phyloP scores from a whole-genome alignment of 2,113 vertebrate species.

The Colius striatus region DNA sequence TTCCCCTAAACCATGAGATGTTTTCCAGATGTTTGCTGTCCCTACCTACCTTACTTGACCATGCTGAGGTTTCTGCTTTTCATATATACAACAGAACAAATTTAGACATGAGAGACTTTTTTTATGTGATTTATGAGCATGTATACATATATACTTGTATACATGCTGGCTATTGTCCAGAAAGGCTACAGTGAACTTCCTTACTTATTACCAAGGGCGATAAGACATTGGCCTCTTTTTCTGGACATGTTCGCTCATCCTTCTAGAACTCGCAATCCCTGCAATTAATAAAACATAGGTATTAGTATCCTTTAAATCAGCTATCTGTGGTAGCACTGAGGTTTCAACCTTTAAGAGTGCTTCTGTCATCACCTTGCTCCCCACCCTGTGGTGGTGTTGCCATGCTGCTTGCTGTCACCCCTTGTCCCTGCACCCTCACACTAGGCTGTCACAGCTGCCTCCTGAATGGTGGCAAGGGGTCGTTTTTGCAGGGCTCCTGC shows the following conservation, averaged over 20 bases:
- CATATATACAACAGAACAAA: not conserved
- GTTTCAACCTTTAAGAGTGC: not conserved
- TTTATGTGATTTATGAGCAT: not conserved
- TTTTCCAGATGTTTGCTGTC: not conserved
- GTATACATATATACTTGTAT: no score
- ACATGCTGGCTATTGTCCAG: not conserved
- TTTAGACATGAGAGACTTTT: not conserved
- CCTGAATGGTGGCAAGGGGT: rapidly evolving
- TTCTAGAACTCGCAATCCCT: not conserved
- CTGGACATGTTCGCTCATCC: rapidly evolving
- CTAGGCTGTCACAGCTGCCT: not conserved
- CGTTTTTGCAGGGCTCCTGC: rapidly evolving
- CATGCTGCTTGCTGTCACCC: not conserved
- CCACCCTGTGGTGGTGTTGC: not conserved
- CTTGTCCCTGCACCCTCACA: not conserved
- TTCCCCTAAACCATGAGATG: not conserved
- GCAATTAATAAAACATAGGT: not conserved
- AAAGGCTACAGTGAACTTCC: not conserved
- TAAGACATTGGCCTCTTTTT: not conserved
- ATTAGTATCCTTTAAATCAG: not conserved
- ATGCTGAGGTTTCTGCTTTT: not conserved
- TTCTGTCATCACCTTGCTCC: not conserved
- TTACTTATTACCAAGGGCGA: not conserved
- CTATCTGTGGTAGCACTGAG: not conserved
- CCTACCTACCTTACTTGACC: not conserved